Conservation (phyloP, 1,140 invertebrate genomes). For the Sycobia sp. region DNA sequence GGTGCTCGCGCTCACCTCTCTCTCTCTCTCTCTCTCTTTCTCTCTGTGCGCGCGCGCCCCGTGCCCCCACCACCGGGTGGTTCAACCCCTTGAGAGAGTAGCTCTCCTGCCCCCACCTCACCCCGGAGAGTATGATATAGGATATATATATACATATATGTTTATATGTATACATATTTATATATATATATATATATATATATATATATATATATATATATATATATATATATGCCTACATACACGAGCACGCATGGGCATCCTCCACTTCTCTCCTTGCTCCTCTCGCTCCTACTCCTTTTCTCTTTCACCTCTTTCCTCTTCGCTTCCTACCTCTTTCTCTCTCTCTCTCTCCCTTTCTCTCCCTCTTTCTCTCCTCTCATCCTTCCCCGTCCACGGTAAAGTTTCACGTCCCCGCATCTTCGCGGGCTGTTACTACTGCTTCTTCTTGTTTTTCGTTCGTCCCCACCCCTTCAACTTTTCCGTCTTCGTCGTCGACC, state of each 20-base stretch:
- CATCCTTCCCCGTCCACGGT: too few species aligned
- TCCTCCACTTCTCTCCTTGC: constrained; percentile 4
- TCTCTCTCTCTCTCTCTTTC: constrained; percentile 45
- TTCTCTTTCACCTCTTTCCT: constrained; percentile 16
- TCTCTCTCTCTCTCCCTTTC: constrained; percentile 17
- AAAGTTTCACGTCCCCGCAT: too few species aligned
- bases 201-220: background rate
- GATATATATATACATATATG: too few species aligned
- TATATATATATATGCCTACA: too few species aligned
- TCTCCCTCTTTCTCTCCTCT: constrained; percentile 12
- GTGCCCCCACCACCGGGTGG: constrained; percentile 35
- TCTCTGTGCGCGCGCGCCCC: constrained; percentile 44
- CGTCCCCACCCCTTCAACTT: too few species aligned
- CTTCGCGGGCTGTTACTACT: background rate
- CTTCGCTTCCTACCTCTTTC: background rate
- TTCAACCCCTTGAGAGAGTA: constrained; percentile 21
- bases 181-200: background rate
- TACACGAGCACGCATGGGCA: constrained; percentile 2
- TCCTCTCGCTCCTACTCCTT: constrained; percentile 26
- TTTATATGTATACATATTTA: too few species aligned
- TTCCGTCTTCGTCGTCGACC: constrained; percentile 4
- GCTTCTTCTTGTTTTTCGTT: background rate
- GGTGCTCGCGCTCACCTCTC: constrained; percentile 56
- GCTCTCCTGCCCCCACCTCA: constrained; percentile 3
- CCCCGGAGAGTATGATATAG: too few species aligned